A percentile compares a stretch with the other conserved stretches of the same genome.
These are phyloP conservation scores for Orius insidiosus DNA, from an alignment of 1,140 invertebrate species.

Conservation along the genomic window DNA sequence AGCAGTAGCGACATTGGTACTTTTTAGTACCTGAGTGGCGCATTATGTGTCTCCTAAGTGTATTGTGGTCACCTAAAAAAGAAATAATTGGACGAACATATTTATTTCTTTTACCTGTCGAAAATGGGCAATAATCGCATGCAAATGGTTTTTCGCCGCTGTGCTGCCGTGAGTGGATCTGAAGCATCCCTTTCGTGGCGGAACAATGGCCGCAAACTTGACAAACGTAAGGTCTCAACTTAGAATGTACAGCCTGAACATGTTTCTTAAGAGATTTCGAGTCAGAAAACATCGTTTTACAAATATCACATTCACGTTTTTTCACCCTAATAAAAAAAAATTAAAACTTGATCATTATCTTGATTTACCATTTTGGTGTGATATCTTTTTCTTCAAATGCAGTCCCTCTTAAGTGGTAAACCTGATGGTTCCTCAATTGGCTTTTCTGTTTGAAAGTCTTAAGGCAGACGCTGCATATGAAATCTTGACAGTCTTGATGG, in stretches of 20 bases:
- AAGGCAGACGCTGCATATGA: slow-evolving; percentile 42
- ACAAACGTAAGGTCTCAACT: slow-evolving; percentile 51
- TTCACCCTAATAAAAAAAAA: slow-evolving; percentile 21
- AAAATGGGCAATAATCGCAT: slow-evolving; percentile 18
- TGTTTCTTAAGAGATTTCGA: slow-evolving; percentile 41
- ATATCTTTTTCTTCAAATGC: not conserved
- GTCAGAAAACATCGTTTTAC: slow-evolving; percentile 38
- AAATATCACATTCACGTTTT: slow-evolving; percentile 29
- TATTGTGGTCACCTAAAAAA: slow-evolving; percentile 47
- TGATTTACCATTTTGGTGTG: not conserved
- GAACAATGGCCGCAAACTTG: slow-evolving; percentile 51
- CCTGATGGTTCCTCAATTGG: slow-evolving; percentile 46
- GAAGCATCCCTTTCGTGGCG: slow-evolving; percentile 40
- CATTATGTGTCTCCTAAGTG: slow-evolving; percentile 57
- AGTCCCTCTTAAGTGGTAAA: slow-evolving; percentile 9
- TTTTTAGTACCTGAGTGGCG: slow-evolving; percentile 23
- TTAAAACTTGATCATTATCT: no score
- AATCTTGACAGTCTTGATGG: slow-evolving; percentile 41
- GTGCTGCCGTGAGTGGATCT: slow-evolving; percentile 57
- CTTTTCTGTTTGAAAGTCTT: slow-evolving; percentile 58
- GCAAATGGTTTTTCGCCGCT: slow-evolving; percentile 32
- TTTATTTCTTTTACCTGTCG: slow-evolving; percentile 21
- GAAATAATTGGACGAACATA: not conserved
- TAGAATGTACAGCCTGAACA: slow-evolving; percentile 45
- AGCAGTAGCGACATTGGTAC: slow-evolving; percentile 19